These are phyloP conservation scores for Reticulitermes speratus DNA, from an alignment of 1,140 invertebrate genomes.

Conservation along the genomic window DNA sequence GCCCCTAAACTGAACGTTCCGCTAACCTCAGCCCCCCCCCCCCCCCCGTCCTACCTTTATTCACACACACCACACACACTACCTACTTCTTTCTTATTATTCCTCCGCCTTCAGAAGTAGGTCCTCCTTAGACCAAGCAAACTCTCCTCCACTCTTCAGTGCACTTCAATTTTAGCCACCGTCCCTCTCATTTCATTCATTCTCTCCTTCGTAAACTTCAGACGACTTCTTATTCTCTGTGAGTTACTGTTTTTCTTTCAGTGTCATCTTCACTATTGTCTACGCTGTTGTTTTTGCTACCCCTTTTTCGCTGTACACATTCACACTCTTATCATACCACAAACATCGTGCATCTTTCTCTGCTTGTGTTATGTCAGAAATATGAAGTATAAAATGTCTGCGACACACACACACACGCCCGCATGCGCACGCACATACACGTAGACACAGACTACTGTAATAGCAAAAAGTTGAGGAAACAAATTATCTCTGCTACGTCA, in stretches of 20 bases:
- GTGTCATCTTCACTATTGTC: background rate
- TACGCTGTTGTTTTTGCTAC: background rate
- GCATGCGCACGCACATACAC: background rate
- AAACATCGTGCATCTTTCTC: background rate
- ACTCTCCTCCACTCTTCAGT: background rate
- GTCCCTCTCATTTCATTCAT: background rate
- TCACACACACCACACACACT: background rate
- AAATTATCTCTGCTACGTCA: conserved; percentile 6
- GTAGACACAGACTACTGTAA: no score
- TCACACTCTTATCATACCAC: background rate
- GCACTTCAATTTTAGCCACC: background rate
- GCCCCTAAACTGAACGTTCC: background rate
- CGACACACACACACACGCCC: background rate
- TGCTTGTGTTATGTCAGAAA: background rate
- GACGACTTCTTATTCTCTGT: background rate
- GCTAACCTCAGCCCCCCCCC: background rate
- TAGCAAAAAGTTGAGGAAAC: background rate
- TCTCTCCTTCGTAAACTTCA: background rate
- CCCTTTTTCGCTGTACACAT: background rate
- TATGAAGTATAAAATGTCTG: conserved; percentile 1
- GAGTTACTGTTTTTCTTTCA: background rate
- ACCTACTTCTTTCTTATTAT: background rate
- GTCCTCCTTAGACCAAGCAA: background rate
- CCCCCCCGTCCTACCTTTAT: no score
- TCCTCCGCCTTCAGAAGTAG: background rate